These are phyloP conservation scores for Masticophis lateralis DNA, from an alignment of 2,797 vertebrate species.

Conservation along the genomic window DNA sequence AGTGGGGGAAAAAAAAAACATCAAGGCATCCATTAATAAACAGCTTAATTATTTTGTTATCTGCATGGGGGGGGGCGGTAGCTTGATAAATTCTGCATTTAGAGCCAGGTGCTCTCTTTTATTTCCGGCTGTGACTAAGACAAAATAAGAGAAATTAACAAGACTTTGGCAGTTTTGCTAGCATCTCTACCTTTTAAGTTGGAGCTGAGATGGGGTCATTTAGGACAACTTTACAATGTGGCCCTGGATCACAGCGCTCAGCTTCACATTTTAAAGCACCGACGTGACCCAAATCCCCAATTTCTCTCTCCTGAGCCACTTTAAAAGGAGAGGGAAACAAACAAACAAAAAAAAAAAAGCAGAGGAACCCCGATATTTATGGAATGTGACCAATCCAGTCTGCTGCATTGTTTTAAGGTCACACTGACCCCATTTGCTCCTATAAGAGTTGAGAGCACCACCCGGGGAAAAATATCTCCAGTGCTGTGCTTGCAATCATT, in stretches of 20 bases:
- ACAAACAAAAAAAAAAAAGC: not conserved
- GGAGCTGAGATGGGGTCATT: not conserved
- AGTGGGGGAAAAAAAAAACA: fast-evolving
- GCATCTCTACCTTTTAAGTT: not conserved
- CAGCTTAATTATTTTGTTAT: not conserved
- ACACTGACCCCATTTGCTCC: not conserved
- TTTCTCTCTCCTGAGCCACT: not conserved
- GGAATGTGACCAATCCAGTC: constrained; percentile 8
- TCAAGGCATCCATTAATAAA: not conserved
- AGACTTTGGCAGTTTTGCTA: not conserved
- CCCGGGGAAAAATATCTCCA: not conserved
- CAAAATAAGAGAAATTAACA: not conserved
- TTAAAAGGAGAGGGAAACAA: not conserved
- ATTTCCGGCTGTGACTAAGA: not conserved
- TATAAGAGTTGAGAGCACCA: not conserved
- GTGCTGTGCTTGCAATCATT: not conserved
- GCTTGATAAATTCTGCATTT: not conserved
- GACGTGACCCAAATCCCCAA: not conserved
- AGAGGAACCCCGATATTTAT: too few relatives aligned
- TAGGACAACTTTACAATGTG: not conserved
- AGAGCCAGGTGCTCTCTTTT: not conserved
- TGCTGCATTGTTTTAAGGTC: not conserved
- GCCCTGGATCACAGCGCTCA: not conserved
- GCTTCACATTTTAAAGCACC: not conserved
- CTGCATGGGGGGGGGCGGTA: not conserved